A percentile compares a stretch with the other conserved stretches of the same genome.
These are phyloP conservation scores for Nebria brevicollis DNA, from an alignment of 2,888 invertebrate genomes.

Conservation along the genomic window DNA sequence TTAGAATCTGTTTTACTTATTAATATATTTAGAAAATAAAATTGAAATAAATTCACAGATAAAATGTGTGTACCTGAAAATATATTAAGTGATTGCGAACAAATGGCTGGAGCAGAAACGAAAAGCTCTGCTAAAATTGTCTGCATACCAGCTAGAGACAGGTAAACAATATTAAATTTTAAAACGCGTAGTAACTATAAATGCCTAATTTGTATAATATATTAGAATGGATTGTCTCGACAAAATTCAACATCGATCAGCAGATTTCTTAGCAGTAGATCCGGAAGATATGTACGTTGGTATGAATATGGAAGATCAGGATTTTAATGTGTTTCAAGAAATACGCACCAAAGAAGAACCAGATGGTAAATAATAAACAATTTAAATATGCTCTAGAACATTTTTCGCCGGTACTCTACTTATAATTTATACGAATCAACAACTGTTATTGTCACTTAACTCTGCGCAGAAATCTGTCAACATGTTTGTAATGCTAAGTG, in stretches of 20 bases:
- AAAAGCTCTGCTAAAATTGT: conserved; percentile 69
- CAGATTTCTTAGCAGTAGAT: conserved; percentile 84
- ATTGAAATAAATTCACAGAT: conserved; percentile 63
- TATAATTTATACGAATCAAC: conserved; percentile 6
- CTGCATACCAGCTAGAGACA: conserved; percentile 78
- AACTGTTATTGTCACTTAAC: conserved; percentile 2
- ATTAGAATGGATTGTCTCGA: conserved; percentile 78
- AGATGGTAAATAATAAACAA: conserved; percentile 66
- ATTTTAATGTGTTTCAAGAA: conserved; percentile 80
- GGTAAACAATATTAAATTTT: conserved; percentile 61
- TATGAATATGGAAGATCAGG: conserved; percentile 74
- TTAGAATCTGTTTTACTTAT: too few relatives aligned
- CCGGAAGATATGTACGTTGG: conserved; percentile 92
- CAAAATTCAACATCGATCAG: conserved; percentile 78
- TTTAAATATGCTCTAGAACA: background rate
- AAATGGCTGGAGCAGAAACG: conserved; percentile 73
- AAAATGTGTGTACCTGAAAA: conserved; percentile 80
- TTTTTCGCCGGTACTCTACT: background rate
- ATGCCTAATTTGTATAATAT: background rate
- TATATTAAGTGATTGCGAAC: conserved; percentile 71
- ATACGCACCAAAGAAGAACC: conserved; percentile 81
- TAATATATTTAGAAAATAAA: background rate
- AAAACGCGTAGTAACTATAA: background rate
- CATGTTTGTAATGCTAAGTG: conserved; percentile 26
- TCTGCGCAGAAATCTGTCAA: background rate